Base-by-base conservation (phyloP, 2,888 invertebrate genomes). In the Eupeodes latifasciatus region DNA sequence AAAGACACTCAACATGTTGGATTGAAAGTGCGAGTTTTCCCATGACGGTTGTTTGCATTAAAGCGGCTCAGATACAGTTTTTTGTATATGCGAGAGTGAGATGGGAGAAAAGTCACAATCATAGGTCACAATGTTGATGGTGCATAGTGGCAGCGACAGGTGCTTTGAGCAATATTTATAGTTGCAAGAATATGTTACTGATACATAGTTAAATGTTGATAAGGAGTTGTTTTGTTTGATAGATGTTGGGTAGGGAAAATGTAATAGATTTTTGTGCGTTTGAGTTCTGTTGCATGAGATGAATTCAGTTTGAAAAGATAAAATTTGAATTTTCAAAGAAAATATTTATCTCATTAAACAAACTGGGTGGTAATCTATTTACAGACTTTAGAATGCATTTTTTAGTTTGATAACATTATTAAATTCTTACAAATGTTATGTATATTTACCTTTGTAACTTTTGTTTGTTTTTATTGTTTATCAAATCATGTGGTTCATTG, bases 1-100 rank as follows among this genome's bases (percentile, higher is more conserved):
- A 27, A 34, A 12, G 14, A 36, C 34, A 59, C 12, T 57, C 14
- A 59, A 59, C 59, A 59, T 71, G 55, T 71, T 71, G 71, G 55
- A 19, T 77, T 83, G 74, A 87, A 83, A 83, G 87, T 87, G 80
- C 76, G 80, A 87, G 83, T 87, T 87, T 87, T 87, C 80, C 87
- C 83, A 87, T 87, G 87, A 80, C 77, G 87, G 83, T 66, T 53
- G 47, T 74, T 74, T 76, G 71, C 72, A 40, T 64, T 77, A 14
- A 19, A 59, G 34, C 51, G 51, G 82, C 51, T 79, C 75, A 74
- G 82, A 79, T 76, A 79, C 82, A 76, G 72, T 81, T 80, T 19
- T 36, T 71, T 59, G 74, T 9, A 4, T 1, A 12, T 47, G 6
- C 7, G 9, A 49, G 66, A 14, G 66, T 16, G 61, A n/a, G 62